Base-by-base conservation (phyloP, 2,797 vertebrate genomes). In the Hapalemur alaotrensis region DNA sequence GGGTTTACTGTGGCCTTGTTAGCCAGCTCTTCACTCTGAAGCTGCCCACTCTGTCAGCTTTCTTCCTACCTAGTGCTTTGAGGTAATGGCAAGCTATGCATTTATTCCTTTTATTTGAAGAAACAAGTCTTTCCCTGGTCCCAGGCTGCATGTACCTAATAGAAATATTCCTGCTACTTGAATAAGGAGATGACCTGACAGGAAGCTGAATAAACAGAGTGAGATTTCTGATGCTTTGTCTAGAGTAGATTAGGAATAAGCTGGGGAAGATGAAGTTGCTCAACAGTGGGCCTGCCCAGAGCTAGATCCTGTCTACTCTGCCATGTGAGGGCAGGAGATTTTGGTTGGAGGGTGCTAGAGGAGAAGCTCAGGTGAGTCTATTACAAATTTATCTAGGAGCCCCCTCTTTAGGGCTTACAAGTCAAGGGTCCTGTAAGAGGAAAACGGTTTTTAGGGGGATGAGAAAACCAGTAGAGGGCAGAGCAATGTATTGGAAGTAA, bases 101-200 rank as follows among this genome's bases (percentile, higher is more conserved):
- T 82, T 90, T 89, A 93, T 93, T 87, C 70, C 48, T 94, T 96
- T 95, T 43, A 92, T 95, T 87, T 88, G 85, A 46, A 93, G 30
- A 92, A 92, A 81, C 30, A 73, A 88, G 43, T 89, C 80, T 89
- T 96, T 92, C 38, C 54, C 22, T 95, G n/a, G 18, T 78, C 63
- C 38, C 76, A 93, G 50, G 28, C 9, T 93, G 2, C 32, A 79
- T 84, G 8, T 90, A 92, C 28, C 7, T 85, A 95, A 92, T 73
- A 93, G 63, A 93, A 97, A 89, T 82, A 93, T 57, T 30, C 43
- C 41, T 78, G 22, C 54, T 85, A 22, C 50, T 98, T 11, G 43
- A 97, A 81, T 63, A n/a, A 91, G 69, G 70, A 32, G 10, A 81
- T 93, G 72, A 79, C 38, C 28, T 91, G 72, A 93, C 30, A 92